These are phyloP conservation scores for Noctua comes DNA, from an alignment of 2,888 invertebrate genomes.

Conservation along the genomic window DNA sequence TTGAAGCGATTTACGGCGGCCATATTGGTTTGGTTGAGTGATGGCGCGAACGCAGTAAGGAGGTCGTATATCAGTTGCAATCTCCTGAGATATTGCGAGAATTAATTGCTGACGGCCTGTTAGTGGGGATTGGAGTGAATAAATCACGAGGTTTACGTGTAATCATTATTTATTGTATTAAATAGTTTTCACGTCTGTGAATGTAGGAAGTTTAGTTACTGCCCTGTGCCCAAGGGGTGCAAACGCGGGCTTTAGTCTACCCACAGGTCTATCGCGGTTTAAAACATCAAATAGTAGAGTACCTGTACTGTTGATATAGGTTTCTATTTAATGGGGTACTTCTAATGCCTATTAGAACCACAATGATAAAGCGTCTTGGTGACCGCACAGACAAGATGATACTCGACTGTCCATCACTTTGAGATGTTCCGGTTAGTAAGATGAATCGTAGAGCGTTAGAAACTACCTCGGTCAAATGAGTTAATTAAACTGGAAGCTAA, in stretches of 20 bases:
- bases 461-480: constrained; percentile 39
- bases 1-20: constrained; percentile 69
- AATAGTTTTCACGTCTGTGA: neutral
- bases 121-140: constrained; percentile 44
- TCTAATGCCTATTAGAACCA: constrained; percentile 29
- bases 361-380: constrained; percentile 47
- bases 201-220: constrained; percentile 9
- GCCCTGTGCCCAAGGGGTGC: neutral
- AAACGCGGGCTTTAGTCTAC: neutral
- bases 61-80: constrained; percentile 59
- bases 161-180: constrained; percentile 16
- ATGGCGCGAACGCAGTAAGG: constrained; percentile 61
- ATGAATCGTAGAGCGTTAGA: constrained; percentile 42
- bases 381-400: constrained; percentile 45
- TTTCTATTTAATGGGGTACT: constrained; percentile 14
- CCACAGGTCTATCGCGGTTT: neutral
- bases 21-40: constrained; percentile 68
- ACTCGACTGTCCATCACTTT: constrained; percentile 42
- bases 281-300: neutral
- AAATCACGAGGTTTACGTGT: constrained; percentile 37
- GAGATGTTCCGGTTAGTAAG: constrained; percentile 52
- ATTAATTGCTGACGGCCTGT: constrained; percentile 60
- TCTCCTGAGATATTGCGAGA: constrained; percentile 58
- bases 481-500: constrained; percentile 47
- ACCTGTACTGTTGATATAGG: neutral